Evolutionary conservation across 2,888 invertebrate genomes (phyloP), one percentile per base, ranked within the genome.

Genomic region (Cheiracanthium punctorium): DNA sequence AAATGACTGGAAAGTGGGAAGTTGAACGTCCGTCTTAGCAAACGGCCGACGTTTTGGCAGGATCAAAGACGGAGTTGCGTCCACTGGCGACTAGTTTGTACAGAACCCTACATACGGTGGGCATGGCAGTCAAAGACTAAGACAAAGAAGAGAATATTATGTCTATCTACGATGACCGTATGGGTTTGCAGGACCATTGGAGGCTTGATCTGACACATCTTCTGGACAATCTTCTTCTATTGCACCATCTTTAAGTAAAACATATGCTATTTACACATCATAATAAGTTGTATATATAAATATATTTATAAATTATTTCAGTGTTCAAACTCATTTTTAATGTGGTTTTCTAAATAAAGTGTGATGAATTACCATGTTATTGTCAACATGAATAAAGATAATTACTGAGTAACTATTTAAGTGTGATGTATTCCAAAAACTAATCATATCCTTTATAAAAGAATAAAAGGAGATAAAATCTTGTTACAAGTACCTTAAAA

Each of bases 61-160:
- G 85, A 80, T 80, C 79, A 52, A 80, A 79, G 77, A 71, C 82
- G 71, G 70, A 82, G 65, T 72, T 70, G 72, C 43, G 77, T 80
- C 85, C 85, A 80, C 85, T 80, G 80, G 74, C 85, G 85, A 85
- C 85, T 85, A 85, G 85, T 85, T 85, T 85, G 74, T 85, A 80
- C 79, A 79, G 67, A 80, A 85, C 73, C 79, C 79, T 79, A 79
- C 79, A 67, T 84, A 84, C 77, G 77, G 79, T 69, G 73, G 85
- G 79, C 58, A 72, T 79, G 79, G 85, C 79, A 85, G 85, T 85
- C 85, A 80, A 67, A 85, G 85, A 85, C 85, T 85, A 84, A 84
- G 82, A 84, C 82, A 77, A 85, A 80, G 79, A 74, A 80, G 73
- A 80, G 43, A 80, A 70, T 69, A 75, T 52, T 84, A 72, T 58